A percentile compares a stretch with the other conserved stretches of the same genome.
These are phyloP conservation scores for Lamellibrachia luymesi DNA, from an alignment of 1,140 invertebrate genomes.

Conservation along the genomic window DNA sequence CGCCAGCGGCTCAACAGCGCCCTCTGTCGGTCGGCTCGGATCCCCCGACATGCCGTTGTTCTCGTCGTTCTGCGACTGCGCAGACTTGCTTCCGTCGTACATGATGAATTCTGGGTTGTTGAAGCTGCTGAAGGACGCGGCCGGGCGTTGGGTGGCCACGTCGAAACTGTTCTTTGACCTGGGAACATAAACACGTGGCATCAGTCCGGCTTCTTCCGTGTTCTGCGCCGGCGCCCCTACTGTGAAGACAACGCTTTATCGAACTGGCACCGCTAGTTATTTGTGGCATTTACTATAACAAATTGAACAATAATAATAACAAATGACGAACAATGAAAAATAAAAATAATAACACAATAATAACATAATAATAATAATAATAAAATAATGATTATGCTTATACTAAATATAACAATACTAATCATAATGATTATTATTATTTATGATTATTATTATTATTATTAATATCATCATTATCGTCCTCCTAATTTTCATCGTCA, in stretches of 20 bases:
- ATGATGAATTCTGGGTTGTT: constrained; percentile 1
- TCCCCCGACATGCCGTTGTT: background rate
- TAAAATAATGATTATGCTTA: too few species aligned
- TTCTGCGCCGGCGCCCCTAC: background rate
- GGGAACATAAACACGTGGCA: background rate
- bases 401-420: too few species aligned
- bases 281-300: too few species aligned
- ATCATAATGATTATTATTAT: too few species aligned
- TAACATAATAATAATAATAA: too few species aligned
- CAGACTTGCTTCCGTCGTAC: background rate
- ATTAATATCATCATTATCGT: background rate
- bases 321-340: too few species aligned
- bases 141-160: background rate
- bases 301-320: too few species aligned
- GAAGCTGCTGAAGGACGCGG: background rate
- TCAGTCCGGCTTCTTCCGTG: background rate
- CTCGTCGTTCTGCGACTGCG: constrained; percentile 2
- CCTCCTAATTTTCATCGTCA: background rate
- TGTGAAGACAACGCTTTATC: background rate
- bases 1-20: background rate
- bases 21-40: background rate
- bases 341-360: too few species aligned
- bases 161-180: background rate
- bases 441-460: too few species aligned
- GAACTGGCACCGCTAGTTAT: background rate